phyloP scores from a whole-genome alignment of 2,113 vertebrate genomes.

The Notiomystis cincta region DNA sequence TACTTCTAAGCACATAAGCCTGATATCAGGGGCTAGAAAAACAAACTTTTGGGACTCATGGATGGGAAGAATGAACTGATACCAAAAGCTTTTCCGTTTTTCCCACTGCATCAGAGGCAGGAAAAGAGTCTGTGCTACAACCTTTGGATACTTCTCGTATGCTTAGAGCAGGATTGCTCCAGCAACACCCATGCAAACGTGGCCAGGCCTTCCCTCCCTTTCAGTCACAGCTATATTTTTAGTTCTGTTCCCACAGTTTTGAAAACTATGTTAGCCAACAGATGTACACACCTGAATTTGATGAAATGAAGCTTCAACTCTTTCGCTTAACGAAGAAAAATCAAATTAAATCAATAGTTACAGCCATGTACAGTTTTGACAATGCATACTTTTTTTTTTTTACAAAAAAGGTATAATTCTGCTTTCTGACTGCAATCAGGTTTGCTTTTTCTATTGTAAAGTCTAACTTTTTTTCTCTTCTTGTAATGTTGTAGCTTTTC shows the following conservation, averaged over 20 bases:
- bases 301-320: not conserved
- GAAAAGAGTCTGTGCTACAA: not conserved
- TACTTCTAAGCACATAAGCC: not conserved
- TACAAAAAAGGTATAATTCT: not conserved
- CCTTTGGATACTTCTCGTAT: not conserved
- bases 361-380: not conserved
- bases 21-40: not conserved
- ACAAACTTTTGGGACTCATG: not conserved
- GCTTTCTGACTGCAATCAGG: not conserved
- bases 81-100: not conserved
- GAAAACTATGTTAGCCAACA: not conserved
- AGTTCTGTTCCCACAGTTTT: not conserved
- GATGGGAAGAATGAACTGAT: not conserved
- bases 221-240: not conserved
- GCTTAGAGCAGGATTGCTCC: not conserved
- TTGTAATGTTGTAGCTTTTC: not conserved
- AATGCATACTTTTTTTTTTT: not conserved
- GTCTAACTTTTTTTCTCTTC: not conserved
- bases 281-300: not conserved
- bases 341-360: not conserved
- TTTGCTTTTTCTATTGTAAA: not conserved
- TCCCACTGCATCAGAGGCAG: not conserved
- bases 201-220: not conserved
- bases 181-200: not conserved
- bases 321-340: not conserved